These are phyloP conservation scores for Illadopsis cleaveri DNA, from an alignment of 2,113 vertebrate genomes.

Conservation along the genomic window DNA sequence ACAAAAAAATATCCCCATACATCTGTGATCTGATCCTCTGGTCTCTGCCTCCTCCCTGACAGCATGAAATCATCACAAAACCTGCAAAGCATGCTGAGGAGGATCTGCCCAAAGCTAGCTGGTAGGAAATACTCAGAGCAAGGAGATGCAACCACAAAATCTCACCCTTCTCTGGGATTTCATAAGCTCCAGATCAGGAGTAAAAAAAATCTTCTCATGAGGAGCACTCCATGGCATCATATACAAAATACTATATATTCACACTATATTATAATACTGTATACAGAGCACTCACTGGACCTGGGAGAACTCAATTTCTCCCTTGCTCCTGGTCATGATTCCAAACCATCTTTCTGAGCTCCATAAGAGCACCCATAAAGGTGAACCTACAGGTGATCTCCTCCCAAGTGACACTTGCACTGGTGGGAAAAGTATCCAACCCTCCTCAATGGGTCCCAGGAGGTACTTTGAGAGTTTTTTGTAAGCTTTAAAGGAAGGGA, in stretches of 20 bases:
- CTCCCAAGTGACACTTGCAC: neutral
- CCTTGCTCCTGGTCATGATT: neutral
- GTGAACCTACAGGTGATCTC: neutral
- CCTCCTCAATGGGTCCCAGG: neutral
- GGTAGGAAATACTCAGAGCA: neutral
- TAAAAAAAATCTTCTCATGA: neutral
- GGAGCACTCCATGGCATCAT: neutral
- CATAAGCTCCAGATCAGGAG: neutral
- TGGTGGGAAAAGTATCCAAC: neutral
- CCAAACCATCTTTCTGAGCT: neutral
- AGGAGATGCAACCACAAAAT: neutral
- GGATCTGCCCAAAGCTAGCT: neutral
- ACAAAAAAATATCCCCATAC: neutral
- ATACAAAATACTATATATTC: neutral
- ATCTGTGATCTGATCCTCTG: neutral
- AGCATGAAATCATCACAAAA: neutral
- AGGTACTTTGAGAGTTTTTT: fast-evolving
- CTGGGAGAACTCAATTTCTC: neutral
- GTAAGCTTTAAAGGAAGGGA: neutral
- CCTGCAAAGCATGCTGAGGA: neutral
- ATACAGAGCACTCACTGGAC: neutral
- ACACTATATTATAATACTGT: neutral
- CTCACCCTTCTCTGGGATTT: neutral
- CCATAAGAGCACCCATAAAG: neutral
- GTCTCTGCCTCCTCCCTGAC: neutral